Evolutionary conservation across 2,797 vertebrate species (phyloP), one percentile per base, ranked within the genome.

Genomic region (Aplochiton taeniatus): DNA sequence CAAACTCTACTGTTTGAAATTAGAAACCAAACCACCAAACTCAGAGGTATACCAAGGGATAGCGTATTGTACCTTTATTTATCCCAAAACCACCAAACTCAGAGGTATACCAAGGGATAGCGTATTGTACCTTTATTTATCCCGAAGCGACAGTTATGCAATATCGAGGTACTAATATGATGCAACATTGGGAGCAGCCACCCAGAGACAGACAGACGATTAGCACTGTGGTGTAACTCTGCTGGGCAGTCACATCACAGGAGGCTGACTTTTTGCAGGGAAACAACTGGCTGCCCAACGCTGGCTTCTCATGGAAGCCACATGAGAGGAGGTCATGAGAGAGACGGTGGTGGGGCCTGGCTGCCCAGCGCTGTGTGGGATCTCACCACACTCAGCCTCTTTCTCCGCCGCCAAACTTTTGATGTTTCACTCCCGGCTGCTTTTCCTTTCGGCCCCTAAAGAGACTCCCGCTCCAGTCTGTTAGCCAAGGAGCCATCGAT

Each of bases 311-410:
- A 83, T 86, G 81, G 74, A 85, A 89, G 85, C 89, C 89, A 92
- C 91, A 91, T 89, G 83, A 90, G 84, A 88, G 78, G 76, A 83
- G 85, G 85, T 89, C 87, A 89, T 78, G 82, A 74, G 86, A 87
- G 85, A 90, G 87, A 88, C 84, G 88, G 86, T 77, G 83, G 83
- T 81, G 31, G 31, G 31, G 31, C 31, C 31, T 31, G 31, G 31
- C 31, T 31, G 31, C 83, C 82, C 65, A 63, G 79, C 88, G 81
- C 85, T 85, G 88, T 90, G 89, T 91, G 90, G 68, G 88, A 89
- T 91, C 90, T 77, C 79, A 83, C 88, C 85, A 69, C 82, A 83
- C 77, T 83, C 72, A 45, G 70, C 82, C 83, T 72, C 78, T 62
- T 48, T 12, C 42, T 58, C 57, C n/a, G 31, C 31, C 31, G 73